Evolutionary conservation across 2,113 vertebrate species (phyloP), one percentile per base, ranked within the genome.

Genomic region (Bubalus kerabau): DNA sequence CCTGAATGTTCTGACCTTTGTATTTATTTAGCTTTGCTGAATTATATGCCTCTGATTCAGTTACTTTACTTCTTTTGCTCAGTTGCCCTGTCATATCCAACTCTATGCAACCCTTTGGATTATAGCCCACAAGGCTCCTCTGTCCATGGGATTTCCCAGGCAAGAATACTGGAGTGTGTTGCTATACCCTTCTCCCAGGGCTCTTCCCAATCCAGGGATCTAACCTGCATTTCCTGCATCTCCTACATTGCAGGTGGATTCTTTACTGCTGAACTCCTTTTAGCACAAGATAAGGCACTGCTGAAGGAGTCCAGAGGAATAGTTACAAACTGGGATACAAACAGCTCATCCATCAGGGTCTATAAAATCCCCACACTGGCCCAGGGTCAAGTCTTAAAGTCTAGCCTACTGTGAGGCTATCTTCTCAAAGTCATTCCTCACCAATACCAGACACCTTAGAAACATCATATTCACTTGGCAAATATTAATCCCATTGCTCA

Each of bases 1-100:
- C 85, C 56, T 76, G 81, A 71, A 48, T 84, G 46, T 90, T 82
- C 59, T 81, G 52, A 91, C 87, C 10, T 91, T 95, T 90, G 40
- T 52, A 78, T 78, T 95, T 87, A 91, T 92, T 97, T 76, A 81
- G 21, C 36, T 96, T 92, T 84, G 52, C 76, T 81, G 78, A 64
- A 74, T 81, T 84, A 46, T 32, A 46, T 46, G 14, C 23, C 32
- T 80, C 28, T 84, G 60, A 81, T 74, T 78, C 3, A 11, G 43
- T 5, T 12, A 40, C 23, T 94, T 71, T 78, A 40, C 43, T 50
- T 83, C 32, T 67, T 43, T 76, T 26, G 23, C 71, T 76, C 71
- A 24, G 71, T 76, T 26, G 40, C 71, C 26, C 23, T 43, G 36
- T 43, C 23, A 26, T 26, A 26, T 76, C 12, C 40, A 76, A 43